phyloP scores from a whole-genome alignment of 2,113 vertebrate species.

The Oreochromis tanganicae region DNA sequence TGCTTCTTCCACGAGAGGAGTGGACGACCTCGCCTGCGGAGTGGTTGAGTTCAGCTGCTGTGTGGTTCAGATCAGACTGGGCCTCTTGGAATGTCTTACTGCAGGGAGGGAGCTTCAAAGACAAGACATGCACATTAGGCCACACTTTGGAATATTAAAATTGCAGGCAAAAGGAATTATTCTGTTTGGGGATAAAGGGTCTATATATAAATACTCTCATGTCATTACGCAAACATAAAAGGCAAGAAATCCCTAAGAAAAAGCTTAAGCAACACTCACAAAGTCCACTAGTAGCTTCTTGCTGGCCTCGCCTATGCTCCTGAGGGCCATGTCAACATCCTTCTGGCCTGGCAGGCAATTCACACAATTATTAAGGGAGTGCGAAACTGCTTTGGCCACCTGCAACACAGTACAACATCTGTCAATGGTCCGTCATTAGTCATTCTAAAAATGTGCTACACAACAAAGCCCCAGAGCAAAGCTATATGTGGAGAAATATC shows the following conservation, averaged over 20 bases:
- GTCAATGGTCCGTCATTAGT: slow-evolving; percentile 23
- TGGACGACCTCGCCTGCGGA: slow-evolving; percentile 97
- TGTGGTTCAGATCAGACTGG: slow-evolving; percentile 95
- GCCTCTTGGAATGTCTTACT: slow-evolving; percentile 96
- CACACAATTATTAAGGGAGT: slow-evolving; percentile 97
- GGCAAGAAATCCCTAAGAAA: background rate
- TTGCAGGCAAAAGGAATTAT: background rate
- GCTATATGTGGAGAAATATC: slow-evolving; percentile 6
- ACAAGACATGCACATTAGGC: background rate
- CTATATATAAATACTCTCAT: background rate
- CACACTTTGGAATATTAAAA: background rate
- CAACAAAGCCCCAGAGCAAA: slow-evolving; percentile 11
- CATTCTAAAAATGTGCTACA: slow-evolving; percentile 39
- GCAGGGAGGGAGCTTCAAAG: slow-evolving; percentile 84
- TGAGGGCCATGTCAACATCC: slow-evolving; percentile 96
- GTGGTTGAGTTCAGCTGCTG: slow-evolving; percentile 95
- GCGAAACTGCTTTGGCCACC: slow-evolving; percentile 98
- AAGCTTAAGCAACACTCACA: slow-evolving; percentile 69
- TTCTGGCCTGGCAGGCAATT: slow-evolving; percentile 98
- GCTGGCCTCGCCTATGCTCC: slow-evolving; percentile 97
- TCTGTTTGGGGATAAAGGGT: background rate
- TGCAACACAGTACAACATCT: slow-evolving; percentile 57
- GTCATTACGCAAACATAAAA: background rate
- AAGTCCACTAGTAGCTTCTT: slow-evolving; percentile 95
- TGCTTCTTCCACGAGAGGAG: slow-evolving; percentile 88